Evolutionary conservation across 2,113 vertebrate genomes (phyloP).

Genomic region (Passer montanus): DNA sequence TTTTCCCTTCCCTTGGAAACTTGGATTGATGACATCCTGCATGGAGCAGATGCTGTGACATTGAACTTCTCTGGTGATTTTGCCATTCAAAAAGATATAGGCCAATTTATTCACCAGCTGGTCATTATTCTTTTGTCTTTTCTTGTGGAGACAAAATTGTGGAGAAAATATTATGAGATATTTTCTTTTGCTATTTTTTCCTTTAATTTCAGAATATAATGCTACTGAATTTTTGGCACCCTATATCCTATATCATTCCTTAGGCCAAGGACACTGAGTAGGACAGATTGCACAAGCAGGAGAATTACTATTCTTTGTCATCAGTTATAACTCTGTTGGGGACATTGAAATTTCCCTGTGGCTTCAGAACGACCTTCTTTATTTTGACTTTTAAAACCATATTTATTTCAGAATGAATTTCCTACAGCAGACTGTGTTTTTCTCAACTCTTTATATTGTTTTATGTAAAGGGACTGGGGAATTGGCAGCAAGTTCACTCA

Average conservation of each 20-base stretch:
- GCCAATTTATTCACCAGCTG: background rate
- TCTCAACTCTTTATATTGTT: background rate
- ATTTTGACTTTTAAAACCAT: background rate
- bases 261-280: background rate
- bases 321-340: background rate
- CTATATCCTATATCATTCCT: background rate
- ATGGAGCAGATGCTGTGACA: background rate
- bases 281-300: background rate
- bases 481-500: background rate
- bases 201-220: background rate
- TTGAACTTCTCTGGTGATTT: conserved; percentile 9
- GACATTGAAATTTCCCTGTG: background rate
- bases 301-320: background rate
- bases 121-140: background rate
- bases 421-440: background rate
- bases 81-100: background rate
- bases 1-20: background rate
- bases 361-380: background rate
- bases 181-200: background rate
- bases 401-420: conserved; percentile 3
- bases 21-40: background rate
- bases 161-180: background rate
- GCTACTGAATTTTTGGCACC: background rate
- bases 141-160: background rate
- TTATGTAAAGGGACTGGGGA: background rate